Conservation (phyloP, 92 coral and sea anemone genomes). For the Phenganax marumi region DNA sequence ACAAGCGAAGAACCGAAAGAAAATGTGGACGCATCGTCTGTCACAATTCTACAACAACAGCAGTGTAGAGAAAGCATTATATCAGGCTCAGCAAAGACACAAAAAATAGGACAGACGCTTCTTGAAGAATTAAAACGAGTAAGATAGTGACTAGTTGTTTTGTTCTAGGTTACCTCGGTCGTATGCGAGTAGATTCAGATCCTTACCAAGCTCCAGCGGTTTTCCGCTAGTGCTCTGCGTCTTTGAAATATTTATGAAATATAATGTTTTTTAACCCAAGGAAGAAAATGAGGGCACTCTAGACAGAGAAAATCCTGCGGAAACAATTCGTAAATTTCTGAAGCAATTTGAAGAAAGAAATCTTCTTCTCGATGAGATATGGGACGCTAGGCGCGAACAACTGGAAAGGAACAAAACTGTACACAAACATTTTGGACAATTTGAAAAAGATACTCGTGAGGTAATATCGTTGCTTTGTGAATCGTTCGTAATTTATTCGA, state of each 20-base stretch:
- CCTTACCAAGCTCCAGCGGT: neutral
- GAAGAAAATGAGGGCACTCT: conserved; percentile 73
- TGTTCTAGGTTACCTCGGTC: too few species aligned
- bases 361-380: conserved; percentile 79
- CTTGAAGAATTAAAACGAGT: conserved; percentile 83
- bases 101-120: conserved; percentile 81
- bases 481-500: neutral
- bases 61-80: conserved; percentile 85
- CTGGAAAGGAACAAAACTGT: conserved; percentile 72
- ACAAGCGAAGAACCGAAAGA: conserved; percentile 99
- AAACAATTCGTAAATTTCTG: conserved; percentile 69
- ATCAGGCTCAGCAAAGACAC: conserved; percentile 82
- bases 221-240: neutral
- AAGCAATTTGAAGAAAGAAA: conserved; percentile 78
- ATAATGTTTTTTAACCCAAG: conserved; percentile 40
- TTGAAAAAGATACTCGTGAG: conserved; percentile 93
- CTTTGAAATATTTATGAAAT: neutral
- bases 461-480: conserved; percentile 37
- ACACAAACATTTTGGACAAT: conserved; percentile 86
- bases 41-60: conserved; percentile 79
- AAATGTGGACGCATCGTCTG: conserved; percentile 89
- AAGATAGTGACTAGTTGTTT: neutral
- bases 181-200: too few species aligned
- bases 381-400: conserved; percentile 88
- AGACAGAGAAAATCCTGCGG: conserved; percentile 83